Evolutionary conservation across 2,888 invertebrate species (phyloP).

Genomic region (Thumatha senex): DNA sequence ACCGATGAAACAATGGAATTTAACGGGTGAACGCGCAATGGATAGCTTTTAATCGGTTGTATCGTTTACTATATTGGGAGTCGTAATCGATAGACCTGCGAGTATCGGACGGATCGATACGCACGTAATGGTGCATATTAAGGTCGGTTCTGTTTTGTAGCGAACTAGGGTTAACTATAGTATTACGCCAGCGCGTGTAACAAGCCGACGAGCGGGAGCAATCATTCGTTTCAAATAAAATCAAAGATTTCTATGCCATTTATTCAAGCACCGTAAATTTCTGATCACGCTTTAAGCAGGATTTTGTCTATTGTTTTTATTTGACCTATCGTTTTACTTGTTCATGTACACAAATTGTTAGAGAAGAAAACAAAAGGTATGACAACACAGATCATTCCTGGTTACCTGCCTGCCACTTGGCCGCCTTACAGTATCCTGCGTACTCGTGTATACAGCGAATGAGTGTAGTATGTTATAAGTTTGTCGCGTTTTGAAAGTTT

Average conservation of each 20-base stretch:
- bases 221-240: constrained; percentile 14
- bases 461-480: no score
- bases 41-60: constrained; percentile 16
- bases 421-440: no score
- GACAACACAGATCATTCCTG: no score
- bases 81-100: constrained; percentile 38
- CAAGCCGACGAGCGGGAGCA: constrained; percentile 17
- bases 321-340: not conserved
- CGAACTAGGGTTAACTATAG: constrained; percentile 23
- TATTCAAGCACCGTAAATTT: constrained; percentile 6
- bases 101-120: constrained; percentile 45
- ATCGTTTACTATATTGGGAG: constrained; percentile 43
- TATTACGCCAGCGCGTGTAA: constrained; percentile 23
- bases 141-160: constrained; percentile 34
- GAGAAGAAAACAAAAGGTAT: no score
- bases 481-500: no score
- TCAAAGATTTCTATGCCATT: constrained; percentile 13
- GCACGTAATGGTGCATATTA: constrained; percentile 46
- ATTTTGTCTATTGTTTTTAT: constrained; percentile 3
- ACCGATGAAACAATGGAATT: constrained; percentile 8
- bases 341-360: no score
- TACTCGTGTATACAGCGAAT: no score
- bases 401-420: no score
- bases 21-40: constrained; percentile 14
- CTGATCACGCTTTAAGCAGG: not conserved